These are phyloP conservation scores for Pristionchus japonicus DNA, from an alignment of 2,888 invertebrate genomes.

Conservation along the genomic window DNA sequence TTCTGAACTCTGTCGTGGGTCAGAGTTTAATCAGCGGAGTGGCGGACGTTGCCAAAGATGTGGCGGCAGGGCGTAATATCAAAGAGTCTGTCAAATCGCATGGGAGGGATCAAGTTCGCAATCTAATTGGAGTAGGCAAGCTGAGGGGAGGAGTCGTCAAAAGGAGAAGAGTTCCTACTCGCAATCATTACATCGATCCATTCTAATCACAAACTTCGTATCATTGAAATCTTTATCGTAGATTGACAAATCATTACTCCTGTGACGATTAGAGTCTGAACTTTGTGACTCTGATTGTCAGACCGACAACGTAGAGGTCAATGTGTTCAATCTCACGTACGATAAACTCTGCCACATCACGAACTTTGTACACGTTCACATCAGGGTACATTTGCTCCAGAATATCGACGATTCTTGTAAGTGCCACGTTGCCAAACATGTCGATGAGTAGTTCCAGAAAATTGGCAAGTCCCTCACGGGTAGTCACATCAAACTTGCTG, in stretches of 20 bases:
- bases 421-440: background rate
- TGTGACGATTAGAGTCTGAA: no score
- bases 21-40: background rate
- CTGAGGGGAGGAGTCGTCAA: no score
- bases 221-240: background rate
- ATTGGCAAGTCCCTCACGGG: background rate
- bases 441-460: background rate
- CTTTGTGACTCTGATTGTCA: background rate
- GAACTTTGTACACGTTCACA: background rate
- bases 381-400: background rate
- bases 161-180: background rate
- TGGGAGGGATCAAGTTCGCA: background rate
- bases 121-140: background rate
- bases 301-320: background rate
- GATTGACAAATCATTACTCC: background rate
- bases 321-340: background rate
- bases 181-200: background rate
- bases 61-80: background rate
- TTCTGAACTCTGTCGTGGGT: background rate
- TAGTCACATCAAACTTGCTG: background rate
- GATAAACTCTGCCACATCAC: background rate
- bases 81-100: background rate
- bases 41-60: background rate
- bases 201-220: no score
- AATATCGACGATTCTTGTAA: background rate